Conservation (phyloP, 2,113 vertebrate genomes). For the Lasiurus borealis region DNA sequence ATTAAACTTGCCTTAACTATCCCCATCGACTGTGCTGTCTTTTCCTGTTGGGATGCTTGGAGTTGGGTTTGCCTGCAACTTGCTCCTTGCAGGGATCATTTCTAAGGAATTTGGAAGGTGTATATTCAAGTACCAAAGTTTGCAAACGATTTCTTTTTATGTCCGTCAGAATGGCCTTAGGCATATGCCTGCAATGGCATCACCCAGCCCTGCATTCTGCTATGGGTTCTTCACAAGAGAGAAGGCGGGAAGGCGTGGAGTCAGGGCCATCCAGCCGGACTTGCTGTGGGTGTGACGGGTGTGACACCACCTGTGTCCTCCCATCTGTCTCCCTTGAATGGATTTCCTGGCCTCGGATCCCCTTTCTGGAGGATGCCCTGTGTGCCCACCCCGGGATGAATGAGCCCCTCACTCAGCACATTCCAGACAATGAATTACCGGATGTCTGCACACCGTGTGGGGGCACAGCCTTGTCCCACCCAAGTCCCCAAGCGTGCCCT, state of each 20-base stretch:
- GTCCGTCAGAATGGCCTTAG: not conserved
- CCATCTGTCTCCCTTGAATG: not conserved
- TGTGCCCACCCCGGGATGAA: not conserved
- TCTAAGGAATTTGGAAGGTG: not conserved
- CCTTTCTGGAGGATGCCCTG: no score
- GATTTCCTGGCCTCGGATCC: not conserved
- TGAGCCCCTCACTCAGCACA: not conserved
- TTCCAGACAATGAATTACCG: not conserved
- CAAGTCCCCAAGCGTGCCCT: not conserved
- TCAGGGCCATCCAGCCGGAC: not conserved
- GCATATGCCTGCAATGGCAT: not conserved
- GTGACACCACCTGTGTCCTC: no score
- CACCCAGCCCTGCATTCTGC: not conserved
- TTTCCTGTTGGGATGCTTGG: not conserved
- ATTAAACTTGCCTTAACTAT: not conserved
- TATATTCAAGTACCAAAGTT: not conserved
- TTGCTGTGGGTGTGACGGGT: not conserved
- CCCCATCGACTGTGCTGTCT: not conserved
- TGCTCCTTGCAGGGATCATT: not conserved
- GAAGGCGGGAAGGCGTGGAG: not conserved
- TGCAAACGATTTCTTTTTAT: not conserved
- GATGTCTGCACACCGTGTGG: no score
- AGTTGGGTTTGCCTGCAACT: not conserved
- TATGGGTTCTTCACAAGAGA: fast-evolving
- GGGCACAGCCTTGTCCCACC: not conserved